phyloP scores from a whole-genome alignment of 2,797 vertebrate genomes.

The Ptychadena robeensis region DNA sequence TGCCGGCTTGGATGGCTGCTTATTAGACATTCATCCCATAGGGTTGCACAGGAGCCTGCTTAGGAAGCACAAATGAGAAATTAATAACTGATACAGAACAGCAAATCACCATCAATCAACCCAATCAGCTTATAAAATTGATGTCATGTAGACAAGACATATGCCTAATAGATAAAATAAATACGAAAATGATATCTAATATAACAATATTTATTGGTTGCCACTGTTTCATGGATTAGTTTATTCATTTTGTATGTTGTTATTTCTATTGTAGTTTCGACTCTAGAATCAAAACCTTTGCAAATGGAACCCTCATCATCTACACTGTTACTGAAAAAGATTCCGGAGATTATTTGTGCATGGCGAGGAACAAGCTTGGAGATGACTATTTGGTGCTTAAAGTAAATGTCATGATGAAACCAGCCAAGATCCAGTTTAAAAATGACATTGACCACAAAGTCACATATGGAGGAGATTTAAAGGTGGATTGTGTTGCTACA shows the following conservation, averaged over 20 bases:
- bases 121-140: no score
- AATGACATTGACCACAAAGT: constrained; percentile 81
- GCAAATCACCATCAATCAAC: no score
- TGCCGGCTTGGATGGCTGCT: no score
- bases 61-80: no score
- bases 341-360: constrained; percentile 88
- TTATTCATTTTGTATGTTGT: constrained; percentile 49
- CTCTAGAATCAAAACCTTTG: constrained; percentile 81
- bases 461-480: constrained; percentile 80
- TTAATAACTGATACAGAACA: no score
- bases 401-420: constrained; percentile 83
- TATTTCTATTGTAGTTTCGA: constrained; percentile 76
- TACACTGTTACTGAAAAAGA: constrained; percentile 84
- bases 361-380: constrained; percentile 87
- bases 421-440: constrained; percentile 88
- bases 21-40: no score
- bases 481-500: constrained; percentile 91
- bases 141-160: no score
- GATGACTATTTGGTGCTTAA: constrained; percentile 84
- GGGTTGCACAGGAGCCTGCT: no score
- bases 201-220: background rate
- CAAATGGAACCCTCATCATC: constrained; percentile 85
- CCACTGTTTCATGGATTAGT: background rate
- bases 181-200: no score
- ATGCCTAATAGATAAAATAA: no score